Evolutionary conservation across 2,797 vertebrate species (phyloP).

Genomic region (Sebastes hopkinsi): DNA sequence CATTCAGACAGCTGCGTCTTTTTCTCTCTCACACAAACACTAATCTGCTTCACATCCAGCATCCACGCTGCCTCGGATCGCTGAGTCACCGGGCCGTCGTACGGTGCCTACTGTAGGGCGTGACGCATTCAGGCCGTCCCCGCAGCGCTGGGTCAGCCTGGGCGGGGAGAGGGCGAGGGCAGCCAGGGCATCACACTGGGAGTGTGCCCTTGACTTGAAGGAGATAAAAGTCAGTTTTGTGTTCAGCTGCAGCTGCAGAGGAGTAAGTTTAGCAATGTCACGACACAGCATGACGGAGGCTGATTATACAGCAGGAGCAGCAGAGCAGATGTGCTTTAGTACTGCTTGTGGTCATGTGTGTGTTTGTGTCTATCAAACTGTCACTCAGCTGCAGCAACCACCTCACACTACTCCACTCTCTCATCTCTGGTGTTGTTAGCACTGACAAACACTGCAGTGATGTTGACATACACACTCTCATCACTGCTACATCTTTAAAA

Average conservation of each 20-base stretch:
- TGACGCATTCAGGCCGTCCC: conserved; percentile 56
- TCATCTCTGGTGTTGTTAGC: conserved; percentile 37
- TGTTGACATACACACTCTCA: neutral
- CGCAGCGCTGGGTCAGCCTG: conserved; percentile 21
- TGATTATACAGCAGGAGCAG: conserved; percentile 7
- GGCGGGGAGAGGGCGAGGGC: conserved; percentile 14
- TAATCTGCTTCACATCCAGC: conserved; percentile 43
- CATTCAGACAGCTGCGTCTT: conserved; percentile 50
- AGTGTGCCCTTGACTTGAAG: conserved; percentile 37
- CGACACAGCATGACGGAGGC: neutral
- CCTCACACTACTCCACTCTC: conserved; percentile 2
- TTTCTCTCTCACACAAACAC: conserved; percentile 12
- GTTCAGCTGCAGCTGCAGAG: conserved; percentile 34
- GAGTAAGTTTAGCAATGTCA: conserved; percentile 20
- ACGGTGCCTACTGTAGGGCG: conserved; percentile 44
- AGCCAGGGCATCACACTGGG: conserved; percentile 29
- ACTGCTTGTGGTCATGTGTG: neutral
- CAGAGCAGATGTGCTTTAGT: conserved; percentile 24
- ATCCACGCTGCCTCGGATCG: conserved; percentile 33
- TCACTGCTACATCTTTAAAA: neutral
- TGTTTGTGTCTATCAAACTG: conserved; percentile 3
- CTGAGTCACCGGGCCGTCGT: conserved; percentile 65
- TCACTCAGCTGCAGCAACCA: neutral
- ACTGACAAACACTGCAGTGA: neutral
- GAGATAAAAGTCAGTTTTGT: neutral